A percentile compares a stretch with the other conserved stretches of the same genome.
phyloP scores from a whole-genome alignment of 2,888 invertebrate species.

The Meiosimyza decipiens region DNA sequence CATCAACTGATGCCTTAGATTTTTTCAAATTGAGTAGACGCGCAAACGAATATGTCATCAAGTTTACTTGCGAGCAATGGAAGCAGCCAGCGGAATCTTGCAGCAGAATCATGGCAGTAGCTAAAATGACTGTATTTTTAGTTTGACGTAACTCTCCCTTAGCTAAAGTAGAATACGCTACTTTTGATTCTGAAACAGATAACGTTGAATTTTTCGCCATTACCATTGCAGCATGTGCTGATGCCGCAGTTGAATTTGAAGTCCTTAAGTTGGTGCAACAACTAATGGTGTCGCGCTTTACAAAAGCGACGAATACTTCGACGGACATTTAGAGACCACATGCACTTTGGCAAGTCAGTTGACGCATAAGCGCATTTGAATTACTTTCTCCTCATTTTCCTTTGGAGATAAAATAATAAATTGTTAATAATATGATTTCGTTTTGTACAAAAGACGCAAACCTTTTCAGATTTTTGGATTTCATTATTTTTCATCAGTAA shows the following conservation, averaged over 20 bases:
- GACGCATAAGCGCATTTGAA: too few relatives aligned
- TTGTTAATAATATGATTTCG: conserved; percentile 1
- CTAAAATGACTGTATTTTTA: too few relatives aligned
- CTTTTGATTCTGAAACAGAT: too few relatives aligned
- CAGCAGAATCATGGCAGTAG: too few relatives aligned
- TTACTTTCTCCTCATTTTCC: not conserved
- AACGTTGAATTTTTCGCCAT: too few relatives aligned
- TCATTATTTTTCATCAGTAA: not conserved
- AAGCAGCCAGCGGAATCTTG: not conserved
- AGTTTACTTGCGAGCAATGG: conserved; percentile 25
- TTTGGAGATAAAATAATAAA: not conserved
- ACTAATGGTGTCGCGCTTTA: too few relatives aligned
- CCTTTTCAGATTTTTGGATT: not conserved
- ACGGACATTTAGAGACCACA: not conserved
- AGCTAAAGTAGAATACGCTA: too few relatives aligned
- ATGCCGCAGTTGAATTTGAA: too few relatives aligned
- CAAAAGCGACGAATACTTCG: too few relatives aligned
- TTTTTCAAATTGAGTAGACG: not conserved
- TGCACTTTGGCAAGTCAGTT: conserved; percentile 1
- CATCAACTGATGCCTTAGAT: not conserved
- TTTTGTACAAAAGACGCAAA: not conserved
- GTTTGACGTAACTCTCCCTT: too few relatives aligned
- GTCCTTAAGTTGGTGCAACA: too few relatives aligned
- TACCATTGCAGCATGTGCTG: too few relatives aligned
- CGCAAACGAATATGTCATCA: conserved; percentile 7